Conservation (phyloP, 2,888 invertebrate species). For the Drosophila crucigera region DNA sequence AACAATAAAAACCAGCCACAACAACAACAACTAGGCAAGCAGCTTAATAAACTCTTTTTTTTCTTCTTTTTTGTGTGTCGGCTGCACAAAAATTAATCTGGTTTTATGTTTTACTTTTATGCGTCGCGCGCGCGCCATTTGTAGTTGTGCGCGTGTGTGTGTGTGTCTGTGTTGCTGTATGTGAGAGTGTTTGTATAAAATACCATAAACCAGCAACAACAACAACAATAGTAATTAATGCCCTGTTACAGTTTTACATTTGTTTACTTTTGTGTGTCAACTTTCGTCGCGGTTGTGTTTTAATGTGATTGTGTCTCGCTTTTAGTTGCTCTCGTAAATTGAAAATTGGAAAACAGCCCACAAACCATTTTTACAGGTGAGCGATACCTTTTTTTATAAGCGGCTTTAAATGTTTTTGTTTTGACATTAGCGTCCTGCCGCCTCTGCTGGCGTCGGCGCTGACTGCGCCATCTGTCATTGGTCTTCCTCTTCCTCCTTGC, state of each 20-base stretch:
- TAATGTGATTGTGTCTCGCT: slow-evolving; percentile 45
- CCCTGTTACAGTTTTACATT: slow-evolving; percentile 69
- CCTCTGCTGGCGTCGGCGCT: slow-evolving; percentile 35
- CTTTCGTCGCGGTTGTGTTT: slow-evolving; percentile 60
- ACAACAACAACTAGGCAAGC: slow-evolving; percentile 58
- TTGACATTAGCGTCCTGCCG: slow-evolving; percentile 67
- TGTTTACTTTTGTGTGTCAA: slow-evolving; percentile 77
- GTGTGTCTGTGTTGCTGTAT: slow-evolving; percentile 11
- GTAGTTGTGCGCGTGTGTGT: slow-evolving; percentile 37
- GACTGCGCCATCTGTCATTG: slow-evolving; percentile 70
- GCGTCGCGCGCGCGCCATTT: slow-evolving; percentile 65
- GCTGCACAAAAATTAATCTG: slow-evolving; percentile 75
- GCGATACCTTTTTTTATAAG: slow-evolving; percentile 26
- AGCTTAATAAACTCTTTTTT: slow-evolving; percentile 71
- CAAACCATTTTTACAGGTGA: slow-evolving; percentile 40
- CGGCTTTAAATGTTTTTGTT: slow-evolving; percentile 41
- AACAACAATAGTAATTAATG: slow-evolving; percentile 54
- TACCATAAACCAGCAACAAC: slow-evolving; percentile 67
- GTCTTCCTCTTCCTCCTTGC: slow-evolving; percentile 34
- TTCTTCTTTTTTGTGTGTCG: slow-evolving; percentile 23
- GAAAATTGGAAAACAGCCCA: slow-evolving; percentile 42
- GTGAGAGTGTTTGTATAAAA: slow-evolving; percentile 61
- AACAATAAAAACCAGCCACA: slow-evolving; percentile 53
- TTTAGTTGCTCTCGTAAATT: slow-evolving; percentile 30
- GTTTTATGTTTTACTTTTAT: slow-evolving; percentile 76